phyloP scores from a whole-genome alignment of 2,888 invertebrate genomes.

The Seira musarum region DNA sequence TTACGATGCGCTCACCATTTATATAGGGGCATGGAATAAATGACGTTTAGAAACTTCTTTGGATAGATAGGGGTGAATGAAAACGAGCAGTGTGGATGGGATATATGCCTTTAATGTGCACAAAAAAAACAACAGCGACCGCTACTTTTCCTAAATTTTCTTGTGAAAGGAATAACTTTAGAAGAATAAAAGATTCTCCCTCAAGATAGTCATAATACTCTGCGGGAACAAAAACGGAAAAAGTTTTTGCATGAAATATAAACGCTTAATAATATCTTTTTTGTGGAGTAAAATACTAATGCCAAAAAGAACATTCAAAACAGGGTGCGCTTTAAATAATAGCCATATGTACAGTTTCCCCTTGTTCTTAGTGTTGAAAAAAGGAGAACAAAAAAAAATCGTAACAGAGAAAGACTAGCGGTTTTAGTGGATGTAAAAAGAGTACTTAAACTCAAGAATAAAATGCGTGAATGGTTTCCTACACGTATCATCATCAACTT shows the following conservation, averaged over 20 bases:
- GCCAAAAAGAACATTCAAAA: conserved; percentile 14
- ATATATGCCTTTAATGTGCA: conserved; percentile 18
- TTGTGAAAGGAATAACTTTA: neutral
- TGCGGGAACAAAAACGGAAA: conserved; percentile 37
- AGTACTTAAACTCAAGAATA: conserved; percentile 19
- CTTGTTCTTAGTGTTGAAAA: conserved; percentile 8
- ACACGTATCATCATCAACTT: conserved; percentile 13
- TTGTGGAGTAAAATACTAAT: conserved; percentile 43
- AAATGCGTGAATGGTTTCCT: conserved; percentile 34
- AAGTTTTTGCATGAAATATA: conserved; percentile 52
- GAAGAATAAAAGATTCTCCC: conserved; percentile 9
- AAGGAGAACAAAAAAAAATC: conserved; percentile 52
- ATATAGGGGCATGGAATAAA: conserved; percentile 24
- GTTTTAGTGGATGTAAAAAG: conserved; percentile 21
- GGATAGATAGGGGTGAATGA: conserved; percentile 19
- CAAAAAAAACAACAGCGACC: conserved; percentile 19
- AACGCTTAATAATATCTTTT: conserved; percentile 37
- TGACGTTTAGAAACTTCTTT: conserved; percentile 8
- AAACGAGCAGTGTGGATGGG: neutral
- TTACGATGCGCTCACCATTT: neutral
- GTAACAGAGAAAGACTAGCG: conserved; percentile 27
- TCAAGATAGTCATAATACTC: conserved; percentile 31
- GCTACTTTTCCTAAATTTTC: conserved; percentile 31
- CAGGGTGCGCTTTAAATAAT: conserved; percentile 39
- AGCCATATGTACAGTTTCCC: conserved; percentile 53